Conservation (phyloP, 2,797 vertebrate species). For the Falco naumanni region DNA sequence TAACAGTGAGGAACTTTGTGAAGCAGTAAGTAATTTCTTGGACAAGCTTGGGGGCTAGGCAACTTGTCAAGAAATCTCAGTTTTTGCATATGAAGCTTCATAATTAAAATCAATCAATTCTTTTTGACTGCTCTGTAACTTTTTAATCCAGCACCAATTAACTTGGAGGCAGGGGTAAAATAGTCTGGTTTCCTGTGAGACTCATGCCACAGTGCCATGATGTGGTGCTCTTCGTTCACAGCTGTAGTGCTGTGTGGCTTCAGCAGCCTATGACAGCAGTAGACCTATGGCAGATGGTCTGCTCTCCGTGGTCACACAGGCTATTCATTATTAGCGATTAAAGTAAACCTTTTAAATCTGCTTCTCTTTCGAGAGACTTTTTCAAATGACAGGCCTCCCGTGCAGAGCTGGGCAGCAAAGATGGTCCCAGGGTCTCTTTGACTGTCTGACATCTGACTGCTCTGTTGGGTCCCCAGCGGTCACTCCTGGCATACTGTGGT, state of each 20-base stretch:
- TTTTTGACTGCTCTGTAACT: conserved; percentile 14
- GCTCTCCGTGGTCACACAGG: not conserved
- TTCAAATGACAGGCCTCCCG: not conserved
- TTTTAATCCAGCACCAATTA: not conserved
- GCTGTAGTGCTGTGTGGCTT: not conserved
- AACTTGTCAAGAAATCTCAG: conserved; percentile 13
- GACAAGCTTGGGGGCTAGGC: not conserved
- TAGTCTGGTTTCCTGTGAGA: not conserved
- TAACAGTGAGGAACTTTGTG: not conserved
- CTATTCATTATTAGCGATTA: not conserved
- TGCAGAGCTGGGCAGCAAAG: not conserved
- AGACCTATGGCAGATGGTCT: not conserved
- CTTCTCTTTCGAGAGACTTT: not conserved
- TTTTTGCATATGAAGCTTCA: not conserved
- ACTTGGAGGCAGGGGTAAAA: not conserved
- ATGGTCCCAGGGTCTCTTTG: not conserved
- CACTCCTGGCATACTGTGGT: not conserved
- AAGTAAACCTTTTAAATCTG: not conserved
- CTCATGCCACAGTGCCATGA: rapidly evolving
- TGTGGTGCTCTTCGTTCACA: not conserved
- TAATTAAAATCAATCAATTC: conserved; percentile 38
- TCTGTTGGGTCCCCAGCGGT: not conserved
- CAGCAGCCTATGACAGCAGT: not conserved
- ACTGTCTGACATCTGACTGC: not conserved
- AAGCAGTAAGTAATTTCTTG: conserved; percentile 33